Conservation (phyloP, 1,140 invertebrate genomes). For the Gryllus bimaculatus region DNA sequence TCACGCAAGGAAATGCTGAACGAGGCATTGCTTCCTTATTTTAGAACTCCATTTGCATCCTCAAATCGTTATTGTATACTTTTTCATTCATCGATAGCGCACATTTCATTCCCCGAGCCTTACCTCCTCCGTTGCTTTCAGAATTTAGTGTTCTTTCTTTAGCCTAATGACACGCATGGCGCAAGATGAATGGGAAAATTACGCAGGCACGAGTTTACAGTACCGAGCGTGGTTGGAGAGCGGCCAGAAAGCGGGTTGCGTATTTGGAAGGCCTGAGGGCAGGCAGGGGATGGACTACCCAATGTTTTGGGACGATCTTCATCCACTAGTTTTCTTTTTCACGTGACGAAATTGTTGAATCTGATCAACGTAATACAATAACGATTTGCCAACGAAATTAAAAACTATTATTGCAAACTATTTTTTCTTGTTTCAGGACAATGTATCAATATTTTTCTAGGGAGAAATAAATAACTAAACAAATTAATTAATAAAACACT, state of each 20-base stretch:
- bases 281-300: neutral
- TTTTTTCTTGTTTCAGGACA: neutral
- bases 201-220: neutral
- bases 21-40: no score
- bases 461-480: no score
- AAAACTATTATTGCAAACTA: neutral
- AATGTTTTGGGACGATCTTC: neutral
- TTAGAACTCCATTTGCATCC: no score
- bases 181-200: neutral
- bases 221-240: neutral
- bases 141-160: constrained; percentile 5
- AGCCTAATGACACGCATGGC: neutral
- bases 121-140: neutral
- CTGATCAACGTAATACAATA: neutral
- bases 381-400: neutral
- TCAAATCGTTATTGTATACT: neutral
- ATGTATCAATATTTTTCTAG: no score
- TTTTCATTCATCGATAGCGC: neutral
- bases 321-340: neutral
- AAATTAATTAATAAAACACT: no score
- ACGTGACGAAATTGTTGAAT: neutral
- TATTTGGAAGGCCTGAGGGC: neutral
- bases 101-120: neutral
- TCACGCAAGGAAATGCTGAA: neutral
- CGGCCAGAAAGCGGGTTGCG: neutral